phyloP scores from a whole-genome alignment of 2,888 invertebrate genomes.

The Operophtera brumata region DNA sequence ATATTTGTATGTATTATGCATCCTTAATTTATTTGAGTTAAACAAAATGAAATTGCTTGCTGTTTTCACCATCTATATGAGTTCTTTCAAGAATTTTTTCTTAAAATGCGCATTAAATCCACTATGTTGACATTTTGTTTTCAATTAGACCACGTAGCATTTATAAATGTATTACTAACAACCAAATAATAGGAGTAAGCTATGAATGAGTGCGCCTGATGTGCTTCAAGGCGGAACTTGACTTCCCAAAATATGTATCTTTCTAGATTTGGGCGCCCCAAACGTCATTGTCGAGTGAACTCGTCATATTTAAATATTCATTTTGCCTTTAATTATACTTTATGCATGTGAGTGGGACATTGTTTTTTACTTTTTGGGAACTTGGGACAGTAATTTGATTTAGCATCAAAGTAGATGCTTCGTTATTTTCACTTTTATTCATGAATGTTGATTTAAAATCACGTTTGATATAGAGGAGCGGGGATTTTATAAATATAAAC shows the following conservation, averaged over 20 bases:
- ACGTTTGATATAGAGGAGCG: neutral
- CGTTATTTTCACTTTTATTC: conserved; percentile 14
- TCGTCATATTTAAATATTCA: conserved; percentile 78
- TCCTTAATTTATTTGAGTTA: too few species aligned
- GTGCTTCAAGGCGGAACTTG: conserved; percentile 48
- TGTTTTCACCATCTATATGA: too few species aligned
- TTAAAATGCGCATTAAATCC: too few species aligned
- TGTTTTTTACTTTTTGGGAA: conserved; percentile 53
- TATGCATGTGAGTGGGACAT: conserved; percentile 68
- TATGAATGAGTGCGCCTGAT: conserved; percentile 41
- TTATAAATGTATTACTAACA: too few species aligned
- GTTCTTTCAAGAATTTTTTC: too few species aligned
- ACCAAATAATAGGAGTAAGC: neutral
- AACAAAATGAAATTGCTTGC: too few species aligned
- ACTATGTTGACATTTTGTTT: too few species aligned
- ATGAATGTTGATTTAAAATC: neutral
- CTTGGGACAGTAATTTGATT: conserved; percentile 30
- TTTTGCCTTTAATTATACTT: conserved; percentile 77
- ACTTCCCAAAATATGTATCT: conserved; percentile 75
- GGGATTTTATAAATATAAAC: neutral
- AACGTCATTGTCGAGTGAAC: conserved; percentile 73
- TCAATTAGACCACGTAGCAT: too few species aligned
- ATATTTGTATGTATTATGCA: too few species aligned
- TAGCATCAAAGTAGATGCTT: conserved; percentile 11
- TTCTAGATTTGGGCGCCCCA: conserved; percentile 69